Base-by-base conservation (phyloP, 2,888 invertebrate species). In the Cacoxenus indagator region DNA sequence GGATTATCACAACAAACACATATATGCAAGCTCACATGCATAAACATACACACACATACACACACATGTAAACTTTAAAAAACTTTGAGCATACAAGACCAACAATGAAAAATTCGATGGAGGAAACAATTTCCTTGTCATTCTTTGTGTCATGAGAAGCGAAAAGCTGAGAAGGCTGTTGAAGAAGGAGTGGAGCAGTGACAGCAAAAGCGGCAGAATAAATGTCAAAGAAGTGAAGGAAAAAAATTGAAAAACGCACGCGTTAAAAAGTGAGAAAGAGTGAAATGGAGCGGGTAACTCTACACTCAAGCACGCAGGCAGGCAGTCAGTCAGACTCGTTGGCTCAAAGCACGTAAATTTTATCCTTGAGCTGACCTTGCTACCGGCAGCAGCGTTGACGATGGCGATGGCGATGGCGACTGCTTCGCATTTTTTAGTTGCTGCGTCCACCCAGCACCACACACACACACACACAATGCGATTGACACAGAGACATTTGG, bases 331-430 rank as follows among this genome's bases (percentile, higher is more conserved):
- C 27, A 19, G 27, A 45, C 64, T 46, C 67, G n/a, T 37, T 26
- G 37, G 54, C 54, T 14, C 65, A 69, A 70, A 75, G 65, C 75
- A 80, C 79, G 80, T 78, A 81, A 78, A 79, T 81, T 75, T 77
- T 78, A 79, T 82, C 84, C 84, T 84, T 84, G 81, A 70, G 73
- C 67, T 83, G 84, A 84, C 84, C 84, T 84, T 84, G 83, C 14
- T 65, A 67, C 66, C 73, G 62, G 72, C 64, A 45, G 57, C 29
- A 72, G 45, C 61, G n/a, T n/a, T n/a, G n/a, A n/a, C n/a, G n/a
- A n/a, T n/a, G n/a, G n/a, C n/a, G 62, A 43, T 51, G 54, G 48
- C 65, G 62, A 43, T 51, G 54, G 48, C 65, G 54, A 59, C 54
- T 31, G 67, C 22, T 67, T 24, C 19, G 19, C 19, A 17, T 59